A percentile compares a stretch with the other conserved stretches of the same genome.
Evolutionary conservation across 2,797 vertebrate species (phyloP).

Genomic region (Myotis vivesi): DNA sequence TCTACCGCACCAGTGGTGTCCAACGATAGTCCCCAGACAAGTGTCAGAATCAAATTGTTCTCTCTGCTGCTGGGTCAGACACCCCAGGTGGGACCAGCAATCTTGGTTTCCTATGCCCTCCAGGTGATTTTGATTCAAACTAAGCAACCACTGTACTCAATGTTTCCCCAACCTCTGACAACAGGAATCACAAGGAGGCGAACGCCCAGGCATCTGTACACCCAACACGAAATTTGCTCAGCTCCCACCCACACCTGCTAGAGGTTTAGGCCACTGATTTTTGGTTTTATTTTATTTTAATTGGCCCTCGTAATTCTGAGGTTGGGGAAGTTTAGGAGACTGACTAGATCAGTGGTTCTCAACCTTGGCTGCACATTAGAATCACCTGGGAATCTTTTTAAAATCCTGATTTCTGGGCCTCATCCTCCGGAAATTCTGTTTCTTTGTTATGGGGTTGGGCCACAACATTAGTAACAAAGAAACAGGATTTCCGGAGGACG

Average conservation of each 20-base stretch:
- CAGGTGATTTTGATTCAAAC: background rate
- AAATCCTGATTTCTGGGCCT: too few species aligned
- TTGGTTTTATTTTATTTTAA: background rate
- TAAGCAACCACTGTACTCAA: background rate
- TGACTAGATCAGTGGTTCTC: background rate
- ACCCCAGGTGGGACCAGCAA: background rate
- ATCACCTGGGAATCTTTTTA: too few species aligned
- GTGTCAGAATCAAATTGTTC: background rate
- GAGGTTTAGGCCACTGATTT: background rate
- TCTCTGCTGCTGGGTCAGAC: background rate
- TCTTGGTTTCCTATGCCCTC: background rate
- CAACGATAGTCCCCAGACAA: background rate
- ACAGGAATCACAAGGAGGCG: background rate
- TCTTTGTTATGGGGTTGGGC: too few species aligned
- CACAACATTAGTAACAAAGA: too few species aligned
- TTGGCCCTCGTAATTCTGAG: background rate
- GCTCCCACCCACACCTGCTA: background rate
- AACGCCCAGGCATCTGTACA: background rate
- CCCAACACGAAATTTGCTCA: background rate
- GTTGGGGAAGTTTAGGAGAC: background rate
- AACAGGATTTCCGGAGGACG: too few species aligned
- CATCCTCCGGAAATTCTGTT: too few species aligned
- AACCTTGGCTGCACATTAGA: too few species aligned
- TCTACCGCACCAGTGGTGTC: background rate
- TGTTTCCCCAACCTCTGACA: background rate